Conservation (phyloP, 2,888 invertebrate genomes). For the Camponotus fellah region DNA sequence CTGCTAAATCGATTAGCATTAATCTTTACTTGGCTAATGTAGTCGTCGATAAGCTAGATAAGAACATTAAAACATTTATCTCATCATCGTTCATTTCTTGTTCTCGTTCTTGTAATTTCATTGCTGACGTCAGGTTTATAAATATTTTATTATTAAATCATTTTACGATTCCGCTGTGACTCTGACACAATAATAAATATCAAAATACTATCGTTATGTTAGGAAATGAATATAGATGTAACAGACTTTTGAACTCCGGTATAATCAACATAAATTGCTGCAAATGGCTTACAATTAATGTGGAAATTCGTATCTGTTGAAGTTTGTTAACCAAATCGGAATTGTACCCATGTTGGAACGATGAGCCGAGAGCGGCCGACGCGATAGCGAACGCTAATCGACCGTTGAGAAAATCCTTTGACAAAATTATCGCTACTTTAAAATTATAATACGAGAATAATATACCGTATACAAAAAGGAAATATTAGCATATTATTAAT, state of each 20-base stretch:
- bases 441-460: background rate
- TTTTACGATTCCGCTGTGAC: background rate
- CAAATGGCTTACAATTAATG: background rate
- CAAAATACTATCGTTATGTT: background rate
- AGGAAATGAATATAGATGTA: too few species aligned
- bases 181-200: background rate
- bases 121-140: background rate
- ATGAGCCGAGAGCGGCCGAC: slow-evolving; percentile 95
- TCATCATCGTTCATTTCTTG: background rate
- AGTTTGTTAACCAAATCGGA: slow-evolving; percentile 97
- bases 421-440: slow-evolving; percentile 61
- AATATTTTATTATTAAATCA: background rate
- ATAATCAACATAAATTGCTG: background rate
- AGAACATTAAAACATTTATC: slow-evolving; percentile 67
- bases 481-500: background rate
- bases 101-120: background rate
- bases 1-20: slow-evolving; percentile 73
- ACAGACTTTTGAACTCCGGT: background rate
- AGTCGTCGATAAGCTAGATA: slow-evolving; percentile 91
- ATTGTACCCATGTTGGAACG: slow-evolving; percentile 98
- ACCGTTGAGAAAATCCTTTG: slow-evolving; percentile 90
- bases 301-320: slow-evolving; percentile 88
- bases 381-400: slow-evolving; percentile 92
- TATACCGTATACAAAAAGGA: background rate
- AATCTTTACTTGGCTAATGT: slow-evolving; percentile 89